Evolutionary conservation across 2,888 invertebrate genomes (phyloP), one percentile per base, ranked within the genome.

Genomic region (Drosophila neotestacea): DNA sequence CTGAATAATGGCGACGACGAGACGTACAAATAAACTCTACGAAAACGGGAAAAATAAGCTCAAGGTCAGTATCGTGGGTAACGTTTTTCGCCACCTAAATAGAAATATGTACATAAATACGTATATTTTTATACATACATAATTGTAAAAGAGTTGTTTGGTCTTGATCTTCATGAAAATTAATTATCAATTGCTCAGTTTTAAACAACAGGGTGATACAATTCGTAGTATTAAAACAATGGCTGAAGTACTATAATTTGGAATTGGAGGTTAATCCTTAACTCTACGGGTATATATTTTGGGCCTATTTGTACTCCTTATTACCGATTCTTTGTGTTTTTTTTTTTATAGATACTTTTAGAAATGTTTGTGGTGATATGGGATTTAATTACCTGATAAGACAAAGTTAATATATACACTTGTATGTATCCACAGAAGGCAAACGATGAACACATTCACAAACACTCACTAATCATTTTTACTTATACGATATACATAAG

Each of bases 21-120:
- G 34, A 55, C 59, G 55, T 44, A 59, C 44, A 61, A 44, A 52
- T 30, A 64, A 69, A 73, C 70, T 78, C 60, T 44, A 63, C 65
- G 52, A 81, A 88, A 85, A 88, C 73, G 74, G 80, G 72, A 70
- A 85, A 85, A 87, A 87, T 80, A 78, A 83, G 74, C 87, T 77
- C 86, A 86, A 86, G 86, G 86, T 86, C 90, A 86, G 70, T 75
- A 81, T 73, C 86, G 89, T 88, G 86, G 79, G 84, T 81, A 89
- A 82, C 69, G 62, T 38, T 60, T 5, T 47, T 68, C 60, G 59
- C 61, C 54, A 58, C 65, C 54, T 79, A 39, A 59, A 51, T 42
- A 16, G 10, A 51, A 11, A 41, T 5, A 16, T 16, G 16, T 16
- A 34, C 28, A 50, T 2, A 67, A 9, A 48, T 2, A 6, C 3